Conservation (phyloP, 2,797 vertebrate genomes). For the Sebastes hubbsi region DNA sequence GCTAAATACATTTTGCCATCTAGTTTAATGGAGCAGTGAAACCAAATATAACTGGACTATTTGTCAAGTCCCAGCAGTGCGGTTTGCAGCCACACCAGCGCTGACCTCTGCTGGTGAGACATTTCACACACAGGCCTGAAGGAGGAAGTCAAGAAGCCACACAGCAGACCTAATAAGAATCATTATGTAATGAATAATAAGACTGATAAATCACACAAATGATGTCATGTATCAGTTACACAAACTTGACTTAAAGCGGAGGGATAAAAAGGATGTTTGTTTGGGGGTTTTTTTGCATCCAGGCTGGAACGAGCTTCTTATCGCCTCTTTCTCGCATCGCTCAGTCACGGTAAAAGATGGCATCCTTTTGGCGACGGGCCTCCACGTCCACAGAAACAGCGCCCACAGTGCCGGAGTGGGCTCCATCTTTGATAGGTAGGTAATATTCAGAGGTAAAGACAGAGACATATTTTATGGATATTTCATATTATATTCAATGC, state of each 20-base stretch:
- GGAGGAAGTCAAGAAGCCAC: constrained; percentile 1
- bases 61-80: constrained; percentile 38
- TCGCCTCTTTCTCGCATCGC: constrained; percentile 96
- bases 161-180: background rate
- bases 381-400: constrained; percentile 95
- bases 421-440: constrained; percentile 95
- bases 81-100: constrained; percentile 1
- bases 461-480: background rate
- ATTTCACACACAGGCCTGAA: constrained; percentile 17
- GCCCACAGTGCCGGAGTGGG: constrained; percentile 97
- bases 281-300: background rate
- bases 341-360: constrained; percentile 95
- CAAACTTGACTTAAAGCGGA: background rate
- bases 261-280: background rate
- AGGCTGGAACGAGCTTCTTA: constrained; percentile 96
- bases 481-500: too few species aligned
- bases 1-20: constrained; percentile 32
- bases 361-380: constrained; percentile 92
- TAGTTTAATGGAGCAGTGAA: constrained; percentile 62
- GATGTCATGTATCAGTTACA: background rate
- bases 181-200: background rate
- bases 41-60: constrained; percentile 61
- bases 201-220: background rate
- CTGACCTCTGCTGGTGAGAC: constrained; percentile 71
- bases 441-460: background rate